Evolutionary conservation across 2,888 invertebrate species (phyloP).

Genomic region (Ecliptopera silaceata): DNA sequence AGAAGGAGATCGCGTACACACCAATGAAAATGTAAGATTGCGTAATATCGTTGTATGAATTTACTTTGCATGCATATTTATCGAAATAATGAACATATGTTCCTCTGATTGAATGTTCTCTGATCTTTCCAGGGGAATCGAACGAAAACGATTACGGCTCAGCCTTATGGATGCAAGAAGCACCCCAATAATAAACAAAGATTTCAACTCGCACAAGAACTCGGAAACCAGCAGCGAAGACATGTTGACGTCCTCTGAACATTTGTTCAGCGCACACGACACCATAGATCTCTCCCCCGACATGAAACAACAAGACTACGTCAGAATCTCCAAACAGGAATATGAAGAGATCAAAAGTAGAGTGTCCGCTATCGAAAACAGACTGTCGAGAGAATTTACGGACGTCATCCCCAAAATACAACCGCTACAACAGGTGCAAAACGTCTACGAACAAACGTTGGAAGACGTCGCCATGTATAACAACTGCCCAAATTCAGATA

Average conservation of each 20-base stretch:
- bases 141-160: conserved; percentile 74
- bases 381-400: conserved; percentile 87
- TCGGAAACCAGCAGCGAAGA: conserved; percentile 75
- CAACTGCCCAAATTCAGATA: conserved; percentile 85
- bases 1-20: conserved; percentile 83
- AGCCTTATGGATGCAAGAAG: conserved; percentile 74
- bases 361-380: conserved; percentile 88
- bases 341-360: conserved; percentile 90
- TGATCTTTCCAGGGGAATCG: conserved; percentile 60
- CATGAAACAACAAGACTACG: conserved; percentile 83
- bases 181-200: conserved; percentile 67
- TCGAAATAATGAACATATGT: not conserved
- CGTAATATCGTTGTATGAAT: not conserved
- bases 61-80: not conserved
- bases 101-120: not conserved
- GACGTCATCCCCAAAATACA: conserved; percentile 75
- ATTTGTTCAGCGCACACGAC: conserved; percentile 73
- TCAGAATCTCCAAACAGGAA: conserved; percentile 88
- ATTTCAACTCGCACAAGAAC: conserved; percentile 58
- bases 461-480: conserved; percentile 85
- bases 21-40: conserved; percentile 84
- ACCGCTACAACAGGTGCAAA: conserved; percentile 86
- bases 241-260: conserved; percentile 69
- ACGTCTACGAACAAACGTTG: conserved; percentile 88
- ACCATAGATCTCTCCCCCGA: conserved; percentile 72